A percentile compares a stretch with the other conserved stretches of the same genome.
Evolutionary conservation across 2,888 invertebrate genomes (phyloP).

Genomic region (Hypselothyrea guttata): DNA sequence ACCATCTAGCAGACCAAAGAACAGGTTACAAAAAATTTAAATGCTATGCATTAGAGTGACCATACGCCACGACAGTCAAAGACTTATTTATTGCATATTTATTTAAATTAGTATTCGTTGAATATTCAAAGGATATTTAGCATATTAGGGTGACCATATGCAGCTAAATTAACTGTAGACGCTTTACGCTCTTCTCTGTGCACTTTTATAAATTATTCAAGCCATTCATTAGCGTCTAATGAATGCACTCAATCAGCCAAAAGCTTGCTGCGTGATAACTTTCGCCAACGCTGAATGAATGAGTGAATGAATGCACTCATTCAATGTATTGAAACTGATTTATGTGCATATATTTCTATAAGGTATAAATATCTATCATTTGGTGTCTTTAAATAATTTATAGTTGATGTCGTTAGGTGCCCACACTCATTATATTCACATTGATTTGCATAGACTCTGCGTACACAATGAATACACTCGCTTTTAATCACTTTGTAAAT

Average conservation of each 20-base stretch:
- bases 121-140: too few relatives aligned
- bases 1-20: too few relatives aligned
- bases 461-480: constrained; percentile 5
- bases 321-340: constrained; percentile 5
- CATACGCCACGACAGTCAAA: not conserved
- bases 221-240: not conserved
- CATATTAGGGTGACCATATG: too few relatives aligned
- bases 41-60: too few relatives aligned
- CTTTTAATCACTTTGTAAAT: constrained; percentile 48
- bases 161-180: too few relatives aligned
- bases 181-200: too few relatives aligned
- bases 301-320: constrained; percentile 4
- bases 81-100: too few relatives aligned
- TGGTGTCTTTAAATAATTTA: constrained; percentile 19
- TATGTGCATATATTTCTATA: constrained; percentile 5
- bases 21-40: too few relatives aligned
- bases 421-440: not conserved
- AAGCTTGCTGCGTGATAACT: not conserved
- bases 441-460: not conserved
- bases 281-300: not conserved
- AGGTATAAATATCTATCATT: constrained; percentile 8
- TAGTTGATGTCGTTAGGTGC: too few relatives aligned
- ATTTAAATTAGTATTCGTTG: too few relatives aligned
- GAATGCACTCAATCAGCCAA: constrained; percentile 12
- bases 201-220: too few relatives aligned